Evolutionary conservation across 2,888 invertebrate genomes (phyloP).

Genomic region (Dynastes hyllus): DNA sequence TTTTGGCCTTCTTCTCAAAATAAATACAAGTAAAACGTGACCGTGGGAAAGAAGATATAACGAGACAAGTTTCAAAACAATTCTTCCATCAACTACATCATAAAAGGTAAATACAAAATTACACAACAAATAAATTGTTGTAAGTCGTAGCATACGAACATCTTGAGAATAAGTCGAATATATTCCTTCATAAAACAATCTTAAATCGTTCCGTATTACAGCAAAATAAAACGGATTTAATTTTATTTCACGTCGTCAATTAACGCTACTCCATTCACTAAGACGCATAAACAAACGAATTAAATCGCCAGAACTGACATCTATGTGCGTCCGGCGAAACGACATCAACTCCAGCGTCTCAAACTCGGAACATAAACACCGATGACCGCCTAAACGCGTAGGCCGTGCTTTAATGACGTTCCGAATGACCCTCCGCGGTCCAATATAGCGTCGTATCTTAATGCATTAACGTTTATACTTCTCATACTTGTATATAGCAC

Average conservation of each 20-base stretch:
- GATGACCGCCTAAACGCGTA: neutral
- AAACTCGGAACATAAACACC: neutral
- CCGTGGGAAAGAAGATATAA: too few species aligned
- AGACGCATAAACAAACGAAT: neutral
- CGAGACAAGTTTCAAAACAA: too few species aligned
- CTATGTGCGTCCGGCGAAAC: neutral
- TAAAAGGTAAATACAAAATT: too few species aligned
- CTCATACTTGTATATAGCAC: neutral
- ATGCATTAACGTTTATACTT: slow-evolving; percentile 5
- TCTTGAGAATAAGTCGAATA: too few species aligned
- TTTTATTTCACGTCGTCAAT: neutral
- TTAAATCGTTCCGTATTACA: too few species aligned
- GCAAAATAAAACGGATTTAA: too few species aligned
- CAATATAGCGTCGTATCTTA: neutral
- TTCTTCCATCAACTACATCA: too few species aligned
- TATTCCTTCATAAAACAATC: too few species aligned
- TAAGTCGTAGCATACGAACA: too few species aligned
- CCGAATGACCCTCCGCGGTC: neutral
- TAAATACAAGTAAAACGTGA: too few species aligned
- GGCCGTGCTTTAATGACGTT: neutral
- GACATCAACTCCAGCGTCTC: neutral
- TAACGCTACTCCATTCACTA: neutral
- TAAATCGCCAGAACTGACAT: neutral
- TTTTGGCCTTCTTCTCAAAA: too few species aligned
- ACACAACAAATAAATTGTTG: too few species aligned